Evolutionary conservation across 2,113 vertebrate species (phyloP), one percentile per base, ranked within the genome.

Genomic region (Tragelaphus imberbis): DNA sequence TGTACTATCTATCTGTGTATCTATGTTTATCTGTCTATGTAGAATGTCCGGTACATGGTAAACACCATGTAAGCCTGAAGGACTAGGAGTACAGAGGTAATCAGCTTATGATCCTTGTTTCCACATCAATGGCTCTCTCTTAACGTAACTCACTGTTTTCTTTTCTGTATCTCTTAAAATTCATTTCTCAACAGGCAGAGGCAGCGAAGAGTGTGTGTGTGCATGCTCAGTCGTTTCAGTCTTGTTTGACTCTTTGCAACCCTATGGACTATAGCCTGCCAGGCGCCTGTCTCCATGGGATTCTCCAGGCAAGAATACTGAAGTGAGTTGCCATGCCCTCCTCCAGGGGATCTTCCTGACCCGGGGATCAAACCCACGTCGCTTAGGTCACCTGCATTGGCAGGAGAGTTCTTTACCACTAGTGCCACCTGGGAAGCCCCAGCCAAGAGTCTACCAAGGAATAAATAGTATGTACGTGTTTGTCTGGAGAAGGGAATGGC

Each of bases 101-200:
- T 5, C 58, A 80, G 55, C 58, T 89, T 27, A 84, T 28, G 21
- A 75, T 47, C 4, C 19, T 79, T 84, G 27, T 59, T 51, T 9
- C 6, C 40, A 79, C 7, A 6, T 85, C 30, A 89, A 44, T 30
- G n/a, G 14, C 11, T 33, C 84, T 88, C 5, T 84, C 17, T 88
- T 75, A 23, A 23, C 0, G 5, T 88, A 88, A 25, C 25, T 27
- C 33, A 56, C 56, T 47, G 30, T 58, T 92, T 47, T 40, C 44
- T 77, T 77, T 71, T 87, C 21, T 58, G 28, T 5, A 88, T 65
- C 56, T 95, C 56, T 88, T 55, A 23, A 63, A 77, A 79, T 75
- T 63, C 21, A 51, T 30, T 51, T 88, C 56, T 85, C 33, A 80
- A 79, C 56, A 65, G 27, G n/a, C 13, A 49, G 36, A 91, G 51